Conservation (phyloP, 2,113 vertebrate genomes). For the Asarcornis scutulata region DNA sequence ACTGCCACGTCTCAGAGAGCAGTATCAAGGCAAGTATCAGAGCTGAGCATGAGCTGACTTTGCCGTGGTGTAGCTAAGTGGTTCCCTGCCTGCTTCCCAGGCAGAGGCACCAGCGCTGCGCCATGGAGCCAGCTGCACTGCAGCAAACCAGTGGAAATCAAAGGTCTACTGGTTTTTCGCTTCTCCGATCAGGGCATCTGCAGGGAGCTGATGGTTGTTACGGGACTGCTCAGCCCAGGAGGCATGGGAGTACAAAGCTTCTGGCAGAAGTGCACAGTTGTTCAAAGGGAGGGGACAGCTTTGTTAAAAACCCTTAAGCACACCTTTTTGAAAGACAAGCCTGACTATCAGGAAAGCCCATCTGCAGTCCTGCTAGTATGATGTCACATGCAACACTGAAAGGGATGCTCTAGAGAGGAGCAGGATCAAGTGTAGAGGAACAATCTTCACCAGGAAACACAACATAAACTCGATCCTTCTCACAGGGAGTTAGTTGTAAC, state of each 20-base stretch:
- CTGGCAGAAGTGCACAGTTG: neutral
- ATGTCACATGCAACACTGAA: neutral
- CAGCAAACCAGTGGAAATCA: neutral
- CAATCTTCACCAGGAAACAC: neutral
- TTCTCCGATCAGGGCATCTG: neutral
- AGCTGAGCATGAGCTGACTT: neutral
- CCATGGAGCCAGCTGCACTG: neutral
- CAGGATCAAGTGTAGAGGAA: neutral
- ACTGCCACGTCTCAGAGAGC: neutral
- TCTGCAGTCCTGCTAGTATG: neutral
- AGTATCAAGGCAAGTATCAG: neutral
- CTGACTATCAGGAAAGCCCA: neutral
- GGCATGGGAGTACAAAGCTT: neutral
- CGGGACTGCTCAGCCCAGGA: neutral
- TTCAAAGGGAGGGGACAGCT: neutral
- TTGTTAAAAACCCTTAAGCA: neutral
- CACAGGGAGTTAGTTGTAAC: neutral
- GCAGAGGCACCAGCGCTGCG: neutral
- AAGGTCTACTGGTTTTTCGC: neutral
- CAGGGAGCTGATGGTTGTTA: neutral
- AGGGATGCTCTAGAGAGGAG: neutral
- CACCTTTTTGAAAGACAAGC: neutral
- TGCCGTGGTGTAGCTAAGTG: neutral
- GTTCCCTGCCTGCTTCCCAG: neutral
- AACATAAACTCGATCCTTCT: neutral